phyloP scores from a whole-genome alignment of 2,888 invertebrate genomes.

The Tillus elongatus region DNA sequence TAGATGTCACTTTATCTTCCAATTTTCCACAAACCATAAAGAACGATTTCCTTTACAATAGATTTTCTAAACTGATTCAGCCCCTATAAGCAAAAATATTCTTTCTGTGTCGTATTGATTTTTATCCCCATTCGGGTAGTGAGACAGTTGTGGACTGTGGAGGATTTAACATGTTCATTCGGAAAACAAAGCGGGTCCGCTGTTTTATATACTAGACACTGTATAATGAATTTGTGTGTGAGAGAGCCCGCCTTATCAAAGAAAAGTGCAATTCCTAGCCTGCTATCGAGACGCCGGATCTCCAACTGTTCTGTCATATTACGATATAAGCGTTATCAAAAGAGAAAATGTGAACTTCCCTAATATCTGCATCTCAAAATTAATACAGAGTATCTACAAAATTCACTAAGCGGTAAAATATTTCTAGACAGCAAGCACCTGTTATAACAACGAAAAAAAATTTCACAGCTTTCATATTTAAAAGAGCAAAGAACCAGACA shows the following conservation, averaged over 20 bases:
- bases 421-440: too few relatives aligned
- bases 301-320: conserved; percentile 16
- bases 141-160: conserved; percentile 37
- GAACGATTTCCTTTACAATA: conserved; percentile 29
- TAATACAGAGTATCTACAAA: too few relatives aligned
- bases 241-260: conserved; percentile 8
- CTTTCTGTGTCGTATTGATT: conserved; percentile 43
- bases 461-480: too few relatives aligned
- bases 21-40: conserved; percentile 13
- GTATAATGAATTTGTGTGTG: conserved; percentile 41
- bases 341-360: conserved; percentile 17
- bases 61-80: conserved; percentile 31
- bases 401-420: too few relatives aligned
- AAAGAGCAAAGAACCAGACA: too few relatives aligned
- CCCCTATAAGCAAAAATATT: conserved; percentile 43
- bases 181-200: conserved; percentile 38
- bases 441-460: too few relatives aligned
- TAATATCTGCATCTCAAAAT: too few relatives aligned
- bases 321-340: conserved; percentile 16
- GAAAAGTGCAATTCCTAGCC: conserved; percentile 1
- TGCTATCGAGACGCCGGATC: neutral
- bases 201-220: conserved; percentile 42
- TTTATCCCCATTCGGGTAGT: conserved; percentile 39
- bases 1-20: too few relatives aligned
- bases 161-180: conserved; percentile 41